Evolutionary conservation across 2,888 invertebrate species (phyloP), one percentile per base, ranked within the genome.

Genomic region (Pseudococcus viburni): DNA sequence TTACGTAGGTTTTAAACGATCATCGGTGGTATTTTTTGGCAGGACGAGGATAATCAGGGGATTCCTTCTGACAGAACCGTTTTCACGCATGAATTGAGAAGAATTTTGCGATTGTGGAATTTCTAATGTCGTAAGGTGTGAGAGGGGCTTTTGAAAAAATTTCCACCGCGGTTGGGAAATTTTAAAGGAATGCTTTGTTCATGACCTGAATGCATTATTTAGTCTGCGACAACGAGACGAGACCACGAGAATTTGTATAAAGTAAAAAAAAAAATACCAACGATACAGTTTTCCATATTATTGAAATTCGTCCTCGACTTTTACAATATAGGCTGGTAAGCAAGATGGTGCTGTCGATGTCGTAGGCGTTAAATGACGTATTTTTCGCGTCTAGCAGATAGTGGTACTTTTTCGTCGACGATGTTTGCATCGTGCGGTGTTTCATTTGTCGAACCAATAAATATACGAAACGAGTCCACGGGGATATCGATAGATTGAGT

Each of bases 401-500:
- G 68, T 19, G 68, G n/a, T 33, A 15, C 22, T 11, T 73, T 33
- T 73, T 33, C 17, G 33, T 4, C 64, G 73, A 33, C 33, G 33
- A 73, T 2, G 73, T 73, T 17, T 73, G 33, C 33, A 12, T 64
- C 42, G 42, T 42, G 26, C 26, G 5, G 42, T 42, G 42, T 64
- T 73, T 73, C 17, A 33, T 73, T 73, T 73, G 73, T 73, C 73
- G 73, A 9, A 6, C 33, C 26, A 73, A 33, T 64, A 64, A 64
- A 64, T 15, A 73, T 8, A 68, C 64, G 9, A 73, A 73, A 73
- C 73, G 73, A 73, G 33, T 33, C 73, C 17, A 33, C 39, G 33
- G 33, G 73, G 73, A 73, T 73, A 73, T 73, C 73, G 73, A 73
- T 73, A 73, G 73, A 73, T 73, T 73, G 73, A 73, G 33, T 73